These are phyloP conservation scores for Rhegmatorhina hoffmannsi DNA, from an alignment of 2,113 vertebrate genomes.

Conservation along the genomic window DNA sequence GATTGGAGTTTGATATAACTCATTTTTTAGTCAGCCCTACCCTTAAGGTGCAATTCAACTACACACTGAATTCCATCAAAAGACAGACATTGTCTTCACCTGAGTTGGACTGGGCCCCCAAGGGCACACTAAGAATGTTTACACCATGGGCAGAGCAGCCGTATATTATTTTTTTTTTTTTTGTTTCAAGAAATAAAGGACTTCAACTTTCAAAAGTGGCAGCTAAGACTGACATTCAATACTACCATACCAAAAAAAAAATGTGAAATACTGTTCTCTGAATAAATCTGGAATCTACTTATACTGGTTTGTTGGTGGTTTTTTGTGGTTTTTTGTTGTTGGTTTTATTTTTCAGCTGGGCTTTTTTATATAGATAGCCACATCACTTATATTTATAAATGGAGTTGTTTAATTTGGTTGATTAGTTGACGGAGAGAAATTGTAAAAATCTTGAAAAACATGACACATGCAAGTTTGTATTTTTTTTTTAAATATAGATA, in stretches of 20 bases:
- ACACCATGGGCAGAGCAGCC: neutral
- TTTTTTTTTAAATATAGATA: neutral
- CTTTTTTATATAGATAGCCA: neutral
- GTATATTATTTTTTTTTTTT: neutral
- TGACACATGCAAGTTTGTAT: neutral
- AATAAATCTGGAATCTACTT: neutral
- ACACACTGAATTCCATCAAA: neutral
- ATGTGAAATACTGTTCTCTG: neutral
- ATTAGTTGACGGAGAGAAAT: neutral
- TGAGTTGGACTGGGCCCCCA: neutral
- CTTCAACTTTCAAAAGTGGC: neutral
- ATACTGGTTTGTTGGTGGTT: neutral
- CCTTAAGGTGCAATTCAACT: neutral
- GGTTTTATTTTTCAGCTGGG: neutral
- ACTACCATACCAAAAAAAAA: neutral
- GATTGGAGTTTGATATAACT: neutral
- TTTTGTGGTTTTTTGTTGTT: too few relatives aligned
- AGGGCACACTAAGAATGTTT: neutral
- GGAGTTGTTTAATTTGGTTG: neutral
- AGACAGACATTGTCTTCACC: neutral
- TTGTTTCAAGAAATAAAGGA: neutral
- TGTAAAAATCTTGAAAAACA: neutral
- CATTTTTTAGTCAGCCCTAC: constrained; percentile 28
- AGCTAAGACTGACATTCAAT: neutral
- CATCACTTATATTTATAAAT: neutral